Conservation (phyloP, 2,888 invertebrate species). For the Tanytarsus gracilentus region DNA sequence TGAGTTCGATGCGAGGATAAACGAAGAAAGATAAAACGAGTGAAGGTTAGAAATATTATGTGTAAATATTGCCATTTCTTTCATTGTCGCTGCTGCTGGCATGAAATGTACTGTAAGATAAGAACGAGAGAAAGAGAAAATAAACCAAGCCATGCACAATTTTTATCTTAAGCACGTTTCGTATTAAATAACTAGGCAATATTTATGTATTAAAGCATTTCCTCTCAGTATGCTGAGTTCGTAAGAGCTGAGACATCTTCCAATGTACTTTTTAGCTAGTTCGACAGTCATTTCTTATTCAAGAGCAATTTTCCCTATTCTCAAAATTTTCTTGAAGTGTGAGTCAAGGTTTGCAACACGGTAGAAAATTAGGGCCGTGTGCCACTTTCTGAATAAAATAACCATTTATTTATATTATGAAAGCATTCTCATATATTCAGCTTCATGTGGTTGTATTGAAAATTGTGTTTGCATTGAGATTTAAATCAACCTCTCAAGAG, state of each 20-base stretch:
- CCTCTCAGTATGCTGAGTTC: slow-evolving; percentile 1
- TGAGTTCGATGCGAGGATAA: neutral
- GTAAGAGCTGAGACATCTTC: no score
- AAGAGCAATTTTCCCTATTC: no score
- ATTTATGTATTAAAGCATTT: slow-evolving; percentile 14
- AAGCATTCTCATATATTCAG: slow-evolving; percentile 19
- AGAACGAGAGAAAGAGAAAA: neutral
- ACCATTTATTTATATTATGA: slow-evolving; percentile 23
- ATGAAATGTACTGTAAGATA: neutral
- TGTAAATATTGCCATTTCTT: slow-evolving; percentile 11
- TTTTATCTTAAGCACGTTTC: slow-evolving; percentile 26
- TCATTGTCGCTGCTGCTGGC: neutral
- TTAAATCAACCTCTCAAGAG: no score
- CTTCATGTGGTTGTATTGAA: neutral
- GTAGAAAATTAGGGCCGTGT: no score
- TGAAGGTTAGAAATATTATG: slow-evolving; percentile 12
- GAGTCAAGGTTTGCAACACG: no score
- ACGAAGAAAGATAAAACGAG: neutral
- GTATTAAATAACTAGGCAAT: slow-evolving; percentile 26
- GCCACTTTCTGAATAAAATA: slow-evolving; percentile 10
- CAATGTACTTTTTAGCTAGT: no score
- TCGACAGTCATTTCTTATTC: no score
- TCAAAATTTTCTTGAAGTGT: no score
- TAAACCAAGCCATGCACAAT: neutral
- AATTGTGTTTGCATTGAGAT: slow-evolving; percentile 7